phyloP scores from a whole-genome alignment of 2,113 vertebrate species.

The Nansenia antarctica region DNA sequence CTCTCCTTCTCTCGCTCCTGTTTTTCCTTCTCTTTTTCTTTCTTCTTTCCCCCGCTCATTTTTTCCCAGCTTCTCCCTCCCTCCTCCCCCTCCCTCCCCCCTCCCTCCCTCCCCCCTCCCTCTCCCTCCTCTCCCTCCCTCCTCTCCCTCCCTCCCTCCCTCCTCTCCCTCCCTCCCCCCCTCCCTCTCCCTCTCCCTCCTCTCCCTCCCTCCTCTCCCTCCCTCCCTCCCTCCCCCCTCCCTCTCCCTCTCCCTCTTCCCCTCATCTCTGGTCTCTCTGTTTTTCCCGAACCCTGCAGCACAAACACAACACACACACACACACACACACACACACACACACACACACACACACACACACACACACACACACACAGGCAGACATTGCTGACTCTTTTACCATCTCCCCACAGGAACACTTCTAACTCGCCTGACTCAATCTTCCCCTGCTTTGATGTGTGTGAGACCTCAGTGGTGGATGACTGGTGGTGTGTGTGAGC shows the following conservation, averaged over 20 bases:
- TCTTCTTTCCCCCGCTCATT: background rate
- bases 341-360: constrained; percentile 8
- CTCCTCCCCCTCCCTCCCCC: background rate
- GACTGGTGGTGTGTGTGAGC: background rate
- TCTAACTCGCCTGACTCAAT: constrained; percentile 54
- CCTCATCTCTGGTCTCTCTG: background rate
- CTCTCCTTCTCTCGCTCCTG: background rate
- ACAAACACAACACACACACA: background rate
- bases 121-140: background rate
- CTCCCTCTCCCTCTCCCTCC: background rate
- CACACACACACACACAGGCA: constrained; percentile 45
- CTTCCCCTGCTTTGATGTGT: constrained; percentile 60
- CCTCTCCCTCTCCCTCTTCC: background rate
- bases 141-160: background rate
- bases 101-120: background rate
- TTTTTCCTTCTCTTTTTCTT: background rate
- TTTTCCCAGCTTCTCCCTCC: background rate
- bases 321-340: background rate
- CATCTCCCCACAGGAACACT: constrained; percentile 54
- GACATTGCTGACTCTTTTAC: constrained; percentile 48
- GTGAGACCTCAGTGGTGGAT: constrained; percentile 1
- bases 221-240: background rate
- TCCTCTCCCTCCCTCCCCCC: background rate
- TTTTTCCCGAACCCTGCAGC: background rate
- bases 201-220: background rate